Conservation (phyloP, 2,113 vertebrate species). For the Astur gentilis region DNA sequence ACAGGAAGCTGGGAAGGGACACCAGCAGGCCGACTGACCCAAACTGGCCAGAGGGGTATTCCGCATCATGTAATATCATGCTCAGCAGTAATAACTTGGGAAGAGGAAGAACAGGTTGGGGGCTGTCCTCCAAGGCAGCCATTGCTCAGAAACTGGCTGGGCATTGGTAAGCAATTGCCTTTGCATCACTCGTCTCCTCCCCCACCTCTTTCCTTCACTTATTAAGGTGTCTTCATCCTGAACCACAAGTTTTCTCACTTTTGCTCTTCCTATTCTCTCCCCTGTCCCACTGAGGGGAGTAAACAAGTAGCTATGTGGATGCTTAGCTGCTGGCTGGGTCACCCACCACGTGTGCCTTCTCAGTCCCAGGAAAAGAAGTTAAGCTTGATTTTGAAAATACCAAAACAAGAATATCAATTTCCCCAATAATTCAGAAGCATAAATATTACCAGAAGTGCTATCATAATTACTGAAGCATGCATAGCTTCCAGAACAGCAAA, state of each 20-base stretch:
- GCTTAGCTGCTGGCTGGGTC: background rate
- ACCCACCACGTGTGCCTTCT: background rate
- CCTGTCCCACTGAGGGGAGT: background rate
- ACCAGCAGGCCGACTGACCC: background rate
- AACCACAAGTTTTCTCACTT: background rate
- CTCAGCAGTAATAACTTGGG: background rate
- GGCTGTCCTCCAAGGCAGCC: background rate
- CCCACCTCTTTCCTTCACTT: background rate
- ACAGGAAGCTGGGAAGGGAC: background rate
- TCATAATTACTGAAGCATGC: background rate
- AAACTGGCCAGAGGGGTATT: background rate
- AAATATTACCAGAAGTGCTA: background rate
- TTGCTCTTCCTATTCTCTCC: background rate
- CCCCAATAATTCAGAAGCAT: background rate
- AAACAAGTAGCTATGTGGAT: background rate
- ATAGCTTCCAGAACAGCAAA: background rate
- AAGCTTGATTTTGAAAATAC: background rate
- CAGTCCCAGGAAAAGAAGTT: background rate
- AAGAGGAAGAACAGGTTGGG: background rate
- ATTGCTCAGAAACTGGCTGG: background rate
- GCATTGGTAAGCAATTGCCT: background rate
- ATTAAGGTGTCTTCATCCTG: background rate
- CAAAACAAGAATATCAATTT: background rate
- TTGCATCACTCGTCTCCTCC: background rate
- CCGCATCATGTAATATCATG: fast-evolving